Evolutionary conservation across 1,140 invertebrate genomes (phyloP).

Genomic region (Plectrocnemia conspersa): DNA sequence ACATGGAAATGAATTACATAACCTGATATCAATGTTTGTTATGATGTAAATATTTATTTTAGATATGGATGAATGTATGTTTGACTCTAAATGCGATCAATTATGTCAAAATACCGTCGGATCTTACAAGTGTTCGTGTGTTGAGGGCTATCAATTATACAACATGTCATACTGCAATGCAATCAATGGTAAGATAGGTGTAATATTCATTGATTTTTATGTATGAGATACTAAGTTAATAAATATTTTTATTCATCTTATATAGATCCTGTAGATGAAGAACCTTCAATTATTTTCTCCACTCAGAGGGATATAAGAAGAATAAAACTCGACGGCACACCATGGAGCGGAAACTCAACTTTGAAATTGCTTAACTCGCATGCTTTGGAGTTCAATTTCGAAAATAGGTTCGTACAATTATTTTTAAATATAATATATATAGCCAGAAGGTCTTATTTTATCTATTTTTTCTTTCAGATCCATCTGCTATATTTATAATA

Average conservation of each 20-base stretch:
- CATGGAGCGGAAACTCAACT: conserved; percentile 44
- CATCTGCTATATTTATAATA: conserved; percentile 65
- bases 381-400: conserved; percentile 49
- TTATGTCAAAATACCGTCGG: conserved; percentile 68
- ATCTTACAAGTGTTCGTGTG: conserved; percentile 71
- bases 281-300: conserved; percentile 52
- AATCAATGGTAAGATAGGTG: conserved; percentile 58
- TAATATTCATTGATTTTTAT: too few species aligned
- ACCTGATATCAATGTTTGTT: neutral
- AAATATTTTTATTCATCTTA: conserved; percentile 12
- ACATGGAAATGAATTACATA: neutral
- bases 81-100: conserved; percentile 75
- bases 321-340: conserved; percentile 52
- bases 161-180: conserved; percentile 56
- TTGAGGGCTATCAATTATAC: conserved; percentile 62
- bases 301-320: conserved; percentile 52
- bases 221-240: neutral
- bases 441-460: too few species aligned
- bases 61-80: conserved; percentile 71
- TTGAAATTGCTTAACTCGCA: conserved; percentile 45
- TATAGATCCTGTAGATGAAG: conserved; percentile 51
- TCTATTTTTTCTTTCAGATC: conserved; percentile 52
- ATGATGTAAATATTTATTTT: conserved; percentile 37
- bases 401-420: conserved; percentile 25
- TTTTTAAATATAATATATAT: conserved; percentile 11